Conservation (phyloP, 2,113 vertebrate species). For the Microtus pennsylvanicus region DNA sequence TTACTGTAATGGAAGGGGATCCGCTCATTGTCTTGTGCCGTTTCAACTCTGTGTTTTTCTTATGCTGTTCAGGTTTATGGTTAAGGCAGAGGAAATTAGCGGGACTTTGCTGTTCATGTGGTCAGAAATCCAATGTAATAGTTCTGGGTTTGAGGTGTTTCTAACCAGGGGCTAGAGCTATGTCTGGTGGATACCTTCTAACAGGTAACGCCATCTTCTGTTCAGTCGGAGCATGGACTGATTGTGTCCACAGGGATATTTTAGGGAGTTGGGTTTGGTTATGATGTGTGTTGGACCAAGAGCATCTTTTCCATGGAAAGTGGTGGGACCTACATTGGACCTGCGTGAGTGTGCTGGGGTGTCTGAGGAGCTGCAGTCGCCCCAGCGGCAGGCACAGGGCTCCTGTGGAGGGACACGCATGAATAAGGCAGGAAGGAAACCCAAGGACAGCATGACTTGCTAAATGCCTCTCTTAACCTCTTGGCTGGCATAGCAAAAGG, state of each 20-base stretch:
- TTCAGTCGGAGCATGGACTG: not conserved
- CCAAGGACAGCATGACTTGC: not conserved
- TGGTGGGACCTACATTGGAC: not conserved
- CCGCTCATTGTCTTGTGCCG: not conserved
- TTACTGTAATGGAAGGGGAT: not conserved
- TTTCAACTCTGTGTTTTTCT: slow-evolving; percentile 9
- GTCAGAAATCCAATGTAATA: slow-evolving; percentile 27
- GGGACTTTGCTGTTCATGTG: slow-evolving; percentile 41
- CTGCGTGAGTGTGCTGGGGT: not conserved
- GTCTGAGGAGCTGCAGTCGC: not conserved
- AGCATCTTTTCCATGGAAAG: not conserved
- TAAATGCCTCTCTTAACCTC: not conserved
- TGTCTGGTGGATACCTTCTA: not conserved
- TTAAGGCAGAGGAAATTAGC: slow-evolving; percentile 1
- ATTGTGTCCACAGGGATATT: not conserved
- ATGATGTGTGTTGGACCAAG: not conserved
- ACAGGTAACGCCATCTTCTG: not conserved
- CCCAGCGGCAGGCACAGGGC: not conserved
- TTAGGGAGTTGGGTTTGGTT: not conserved
- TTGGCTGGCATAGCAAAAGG: not conserved
- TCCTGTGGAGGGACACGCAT: accelerated
- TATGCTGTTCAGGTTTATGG: not conserved
- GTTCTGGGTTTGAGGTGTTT: slow-evolving; percentile 48
- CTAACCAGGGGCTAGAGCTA: not conserved
- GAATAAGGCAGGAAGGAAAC: not conserved